Base-by-base conservation (phyloP, 2,797 vertebrate species). In the Oreortyx pictus region DNA sequence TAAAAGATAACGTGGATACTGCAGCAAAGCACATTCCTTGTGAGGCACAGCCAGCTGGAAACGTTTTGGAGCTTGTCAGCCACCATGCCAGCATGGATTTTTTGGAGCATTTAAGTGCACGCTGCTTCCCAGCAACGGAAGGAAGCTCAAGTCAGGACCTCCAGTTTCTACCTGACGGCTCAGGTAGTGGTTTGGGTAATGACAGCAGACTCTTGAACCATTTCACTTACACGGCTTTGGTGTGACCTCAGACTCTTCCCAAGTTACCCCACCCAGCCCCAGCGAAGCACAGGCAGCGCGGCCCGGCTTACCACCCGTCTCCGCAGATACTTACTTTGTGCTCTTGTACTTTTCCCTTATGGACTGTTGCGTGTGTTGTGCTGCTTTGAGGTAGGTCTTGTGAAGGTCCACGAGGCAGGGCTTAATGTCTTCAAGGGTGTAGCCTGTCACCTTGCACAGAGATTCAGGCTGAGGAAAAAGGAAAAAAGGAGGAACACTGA, bases 341-440 rank as follows among this genome's bases (percentile, higher is more conserved):
- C 96, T 96, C 97, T 99, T 99, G 97, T 99, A 99, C 96, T 99
- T 99, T 85, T 99, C 99, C 77, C 98, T 97, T 91, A 99, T 98
- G 11, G 99, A 99, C 96, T 99, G 99, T 96, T 99, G 99, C 3
- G 98, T 97, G n/a, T 99, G 99, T 83, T 98, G 98, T 67, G 98
- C 67, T 56, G 98, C 98, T 94, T 56, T 96, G 97, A 99, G 97
- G 98, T 98, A 98, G 88, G 97, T 98, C 95, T 96, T 95, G 94
- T 99, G 98, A 25, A 99, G 98, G 96, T 99, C 99, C 86, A 98
- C 44, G 41, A 99, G 75, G 56, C 99, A 99, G 22, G 99, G 98
- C 97, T 98, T 98, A 82, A 99, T 98, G 66, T 97, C 98, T 64
- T 99, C 98, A 37, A 99, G 93, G 10, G 97, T 97, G 92, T 99